These are phyloP conservation scores for Dynastes grantii DNA, from an alignment of 2,888 invertebrate species.

Conservation along the genomic window DNA sequence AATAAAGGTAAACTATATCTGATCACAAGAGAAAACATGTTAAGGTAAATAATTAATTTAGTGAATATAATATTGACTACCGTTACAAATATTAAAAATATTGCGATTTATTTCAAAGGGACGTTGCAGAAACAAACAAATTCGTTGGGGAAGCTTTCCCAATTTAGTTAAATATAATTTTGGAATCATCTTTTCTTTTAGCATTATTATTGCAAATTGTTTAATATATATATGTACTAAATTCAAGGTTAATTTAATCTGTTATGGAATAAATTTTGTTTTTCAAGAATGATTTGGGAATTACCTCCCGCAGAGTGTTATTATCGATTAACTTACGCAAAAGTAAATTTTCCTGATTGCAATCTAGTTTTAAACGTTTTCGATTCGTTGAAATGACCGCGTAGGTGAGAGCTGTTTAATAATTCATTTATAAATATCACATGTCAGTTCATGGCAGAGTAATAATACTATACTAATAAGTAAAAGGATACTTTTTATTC, in stretches of 20 bases:
- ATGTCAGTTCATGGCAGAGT: background rate
- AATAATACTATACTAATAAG: constrained; percentile 26
- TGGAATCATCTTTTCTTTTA: background rate
- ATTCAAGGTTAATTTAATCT: constrained; percentile 8
- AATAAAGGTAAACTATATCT: background rate
- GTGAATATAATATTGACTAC: too few species aligned
- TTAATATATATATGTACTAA: background rate
- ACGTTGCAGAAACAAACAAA: background rate
- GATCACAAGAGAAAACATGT: background rate
- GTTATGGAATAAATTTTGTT: constrained; percentile 22
- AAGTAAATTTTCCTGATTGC: constrained; percentile 6
- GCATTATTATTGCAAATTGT: background rate
- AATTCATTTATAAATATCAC: constrained; percentile 15
- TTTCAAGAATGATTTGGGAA: constrained; percentile 2
- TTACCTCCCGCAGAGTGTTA: background rate
- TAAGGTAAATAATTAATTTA: too few species aligned
- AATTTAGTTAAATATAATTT: background rate
- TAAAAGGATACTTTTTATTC: constrained; percentile 8
- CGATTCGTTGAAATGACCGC: background rate
- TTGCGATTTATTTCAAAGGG: too few species aligned
- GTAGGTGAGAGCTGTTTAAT: constrained; percentile 10
- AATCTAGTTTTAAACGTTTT: constrained; percentile 16
- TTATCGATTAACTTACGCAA: constrained; percentile 16
- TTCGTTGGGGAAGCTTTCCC: background rate
- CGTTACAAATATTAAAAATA: too few species aligned